phyloP scores from a whole-genome alignment of 2,113 vertebrate species.

The Nannobrachium achirus region DNA sequence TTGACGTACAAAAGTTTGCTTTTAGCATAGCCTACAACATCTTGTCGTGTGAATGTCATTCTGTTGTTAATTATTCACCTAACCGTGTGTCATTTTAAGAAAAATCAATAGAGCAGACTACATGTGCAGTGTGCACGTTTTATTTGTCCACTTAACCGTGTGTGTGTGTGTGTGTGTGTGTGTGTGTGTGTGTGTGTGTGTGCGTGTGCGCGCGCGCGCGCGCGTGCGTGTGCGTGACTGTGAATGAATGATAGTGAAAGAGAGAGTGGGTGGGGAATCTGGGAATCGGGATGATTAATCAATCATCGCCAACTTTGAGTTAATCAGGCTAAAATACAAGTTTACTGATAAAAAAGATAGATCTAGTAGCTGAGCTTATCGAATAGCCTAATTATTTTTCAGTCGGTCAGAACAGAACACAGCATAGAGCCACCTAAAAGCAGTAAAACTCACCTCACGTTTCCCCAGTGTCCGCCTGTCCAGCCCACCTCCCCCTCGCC shows the following conservation, averaged over 20 bases:
- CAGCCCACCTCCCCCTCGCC: background rate
- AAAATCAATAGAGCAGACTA: slow-evolving; percentile 61
- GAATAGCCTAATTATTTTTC: too few relatives aligned
- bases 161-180: background rate
- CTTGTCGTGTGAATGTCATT: background rate
- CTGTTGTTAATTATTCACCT: slow-evolving; percentile 50
- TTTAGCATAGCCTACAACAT: too few relatives aligned
- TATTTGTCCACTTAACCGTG: slow-evolving; percentile 13
- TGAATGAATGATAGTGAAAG: background rate
- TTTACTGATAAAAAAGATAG: too few relatives aligned
- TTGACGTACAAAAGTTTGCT: background rate
- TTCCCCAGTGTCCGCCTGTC: background rate
- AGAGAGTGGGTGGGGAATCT: background rate
- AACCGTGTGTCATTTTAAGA: slow-evolving; percentile 17
- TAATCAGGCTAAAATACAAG: too few relatives aligned
- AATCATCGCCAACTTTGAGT: too few relatives aligned
- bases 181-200: background rate
- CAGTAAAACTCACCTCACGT: too few relatives aligned
- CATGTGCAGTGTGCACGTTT: slow-evolving; percentile 32
- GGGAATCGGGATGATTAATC: too few relatives aligned
- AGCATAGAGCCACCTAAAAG: too few relatives aligned
- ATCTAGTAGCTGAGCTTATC: too few relatives aligned
- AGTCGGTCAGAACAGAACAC: background rate
- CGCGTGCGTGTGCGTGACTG: background rate
- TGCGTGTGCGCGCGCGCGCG: background rate